Percentiles rank a stretch among this genome's conserved stretches.
These are phyloP conservation scores for Crioceris asparagi DNA, from an alignment of 2,888 invertebrate species.

Conservation along the genomic window DNA sequence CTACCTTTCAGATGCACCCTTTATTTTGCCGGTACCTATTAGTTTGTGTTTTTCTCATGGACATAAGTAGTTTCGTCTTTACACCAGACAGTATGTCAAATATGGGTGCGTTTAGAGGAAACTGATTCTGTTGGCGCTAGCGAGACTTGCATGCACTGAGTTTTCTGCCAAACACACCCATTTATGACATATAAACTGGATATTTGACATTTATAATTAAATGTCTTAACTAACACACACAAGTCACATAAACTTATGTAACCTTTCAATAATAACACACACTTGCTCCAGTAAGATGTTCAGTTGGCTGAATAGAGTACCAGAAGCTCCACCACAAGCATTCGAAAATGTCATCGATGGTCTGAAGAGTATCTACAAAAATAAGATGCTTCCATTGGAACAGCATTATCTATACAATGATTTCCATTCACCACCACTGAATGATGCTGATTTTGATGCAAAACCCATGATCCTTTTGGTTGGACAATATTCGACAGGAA, in stretches of 20 bases:
- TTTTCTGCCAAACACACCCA: too few relatives aligned
- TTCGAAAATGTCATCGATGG: slow-evolving; percentile 89
- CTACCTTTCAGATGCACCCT: too few relatives aligned
- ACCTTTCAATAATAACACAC: too few relatives aligned
- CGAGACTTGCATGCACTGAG: background rate
- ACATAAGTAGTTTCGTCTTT: too few relatives aligned
- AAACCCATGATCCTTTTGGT: slow-evolving; percentile 96
- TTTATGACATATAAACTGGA: too few relatives aligned
- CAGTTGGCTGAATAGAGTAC: slow-evolving; percentile 70
- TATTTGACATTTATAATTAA: too few relatives aligned
- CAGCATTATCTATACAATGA: slow-evolving; percentile 87
- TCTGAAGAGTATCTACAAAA: slow-evolving; percentile 84
- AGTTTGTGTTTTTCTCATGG: too few relatives aligned
- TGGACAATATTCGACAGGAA: slow-evolving; percentile 97
- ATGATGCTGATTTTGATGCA: slow-evolving; percentile 96
- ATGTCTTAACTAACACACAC: too few relatives aligned
- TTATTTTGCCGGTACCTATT: too few relatives aligned
- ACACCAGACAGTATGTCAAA: too few relatives aligned
- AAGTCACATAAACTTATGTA: too few relatives aligned
- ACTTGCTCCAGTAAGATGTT: slow-evolving; percentile 53
- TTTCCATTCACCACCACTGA: slow-evolving; percentile 87
- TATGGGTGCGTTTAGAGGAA: too few relatives aligned
- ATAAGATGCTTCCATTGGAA: slow-evolving; percentile 83
- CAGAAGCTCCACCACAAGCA: slow-evolving; percentile 53
- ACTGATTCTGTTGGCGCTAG: background rate